Percentiles rank a stretch among this genome's conserved stretches.
Conservation (phyloP, 30 jellyfish, hydroid and myxozoan species). For the Morbakka virulenta region DNA sequence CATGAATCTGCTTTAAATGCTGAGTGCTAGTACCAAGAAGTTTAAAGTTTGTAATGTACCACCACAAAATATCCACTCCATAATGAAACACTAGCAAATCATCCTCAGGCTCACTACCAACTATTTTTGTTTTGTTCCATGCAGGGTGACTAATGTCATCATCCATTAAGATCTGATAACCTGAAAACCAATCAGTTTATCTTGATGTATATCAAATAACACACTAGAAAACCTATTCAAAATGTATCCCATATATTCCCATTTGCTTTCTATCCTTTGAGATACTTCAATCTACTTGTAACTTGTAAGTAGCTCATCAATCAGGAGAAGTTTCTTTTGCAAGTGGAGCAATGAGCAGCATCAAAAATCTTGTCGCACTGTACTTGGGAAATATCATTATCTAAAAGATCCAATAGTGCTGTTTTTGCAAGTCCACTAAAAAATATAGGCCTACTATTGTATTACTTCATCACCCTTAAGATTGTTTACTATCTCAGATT, state of each 20-base stretch:
- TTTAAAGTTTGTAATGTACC: background rate
- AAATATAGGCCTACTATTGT: slow-evolving; percentile 1
- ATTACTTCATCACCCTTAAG: slow-evolving; percentile 10
- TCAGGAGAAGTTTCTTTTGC: slow-evolving; percentile 33
- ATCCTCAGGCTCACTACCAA: slow-evolving; percentile 7
- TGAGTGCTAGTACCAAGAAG: slow-evolving; percentile 14
- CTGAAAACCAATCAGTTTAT: slow-evolving; percentile 45
- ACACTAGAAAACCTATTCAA: slow-evolving; percentile 1
- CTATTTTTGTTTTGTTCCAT: slow-evolving; percentile 24
- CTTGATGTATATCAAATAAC: too few relatives aligned
- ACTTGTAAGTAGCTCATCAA: slow-evolving; percentile 5
- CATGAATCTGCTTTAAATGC: too few relatives aligned
- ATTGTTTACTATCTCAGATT: background rate
- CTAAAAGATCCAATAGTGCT: background rate
- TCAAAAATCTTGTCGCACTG: slow-evolving; percentile 8
- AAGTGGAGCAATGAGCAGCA: too few relatives aligned
- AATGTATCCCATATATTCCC: slow-evolving; percentile 44
- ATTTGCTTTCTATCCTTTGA: slow-evolving; percentile 10
- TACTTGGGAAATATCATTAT: slow-evolving; percentile 34
- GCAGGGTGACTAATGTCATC: slow-evolving; percentile 23
- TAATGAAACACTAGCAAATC: too few relatives aligned
- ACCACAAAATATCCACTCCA: too few relatives aligned
- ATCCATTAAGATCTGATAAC: slow-evolving; percentile 35
- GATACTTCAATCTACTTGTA: slow-evolving; percentile 40
- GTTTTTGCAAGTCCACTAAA: slow-evolving; percentile 24